phyloP scores from a whole-genome alignment of 2,888 invertebrate genomes.

The Cataglyphis rosenhaueri region DNA sequence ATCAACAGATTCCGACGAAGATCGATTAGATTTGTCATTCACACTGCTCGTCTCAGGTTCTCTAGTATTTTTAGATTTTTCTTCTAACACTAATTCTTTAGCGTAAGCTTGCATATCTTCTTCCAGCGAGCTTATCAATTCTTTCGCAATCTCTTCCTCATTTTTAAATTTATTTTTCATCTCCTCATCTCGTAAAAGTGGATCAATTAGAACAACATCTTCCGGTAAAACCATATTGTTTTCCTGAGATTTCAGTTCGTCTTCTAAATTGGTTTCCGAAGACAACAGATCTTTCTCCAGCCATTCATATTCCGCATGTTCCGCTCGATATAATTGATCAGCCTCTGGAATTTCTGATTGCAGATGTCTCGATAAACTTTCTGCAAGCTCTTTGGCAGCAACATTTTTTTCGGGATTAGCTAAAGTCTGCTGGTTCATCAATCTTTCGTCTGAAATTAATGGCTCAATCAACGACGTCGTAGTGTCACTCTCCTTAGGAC shows the following conservation, averaged over 20 bases:
- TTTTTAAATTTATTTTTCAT: conserved; percentile 14
- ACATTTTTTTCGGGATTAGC: not conserved
- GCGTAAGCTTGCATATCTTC: not conserved
- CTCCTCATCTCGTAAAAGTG: conserved; percentile 17
- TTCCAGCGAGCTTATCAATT: conserved; percentile 57
- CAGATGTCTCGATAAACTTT: not conserved
- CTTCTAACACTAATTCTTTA: conserved; percentile 3
- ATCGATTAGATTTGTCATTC: conserved; percentile 11
- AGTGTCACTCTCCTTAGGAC: conserved; percentile 61
- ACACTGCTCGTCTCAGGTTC: not conserved
- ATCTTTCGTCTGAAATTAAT: conserved; percentile 65
- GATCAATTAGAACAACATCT: not conserved
- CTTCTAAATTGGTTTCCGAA: conserved; percentile 20
- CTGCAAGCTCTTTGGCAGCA: not conserved
- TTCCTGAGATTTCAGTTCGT: conserved; percentile 20
- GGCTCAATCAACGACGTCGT: conserved; percentile 67
- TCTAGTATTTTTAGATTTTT: not conserved
- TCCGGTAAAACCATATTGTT: not conserved
- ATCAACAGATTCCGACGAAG: not conserved
- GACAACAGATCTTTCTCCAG: conserved; percentile 13
- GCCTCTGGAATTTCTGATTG: conserved; percentile 17
- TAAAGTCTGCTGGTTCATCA: not conserved
- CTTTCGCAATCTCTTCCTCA: conserved; percentile 65
- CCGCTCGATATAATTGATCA: conserved; percentile 37
- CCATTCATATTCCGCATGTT: conserved; percentile 28